Percentiles rank a stretch among this genome's conserved stretches.
phyloP scores from a whole-genome alignment of 2,113 vertebrate genomes.

The Vulpes ferrilata region DNA sequence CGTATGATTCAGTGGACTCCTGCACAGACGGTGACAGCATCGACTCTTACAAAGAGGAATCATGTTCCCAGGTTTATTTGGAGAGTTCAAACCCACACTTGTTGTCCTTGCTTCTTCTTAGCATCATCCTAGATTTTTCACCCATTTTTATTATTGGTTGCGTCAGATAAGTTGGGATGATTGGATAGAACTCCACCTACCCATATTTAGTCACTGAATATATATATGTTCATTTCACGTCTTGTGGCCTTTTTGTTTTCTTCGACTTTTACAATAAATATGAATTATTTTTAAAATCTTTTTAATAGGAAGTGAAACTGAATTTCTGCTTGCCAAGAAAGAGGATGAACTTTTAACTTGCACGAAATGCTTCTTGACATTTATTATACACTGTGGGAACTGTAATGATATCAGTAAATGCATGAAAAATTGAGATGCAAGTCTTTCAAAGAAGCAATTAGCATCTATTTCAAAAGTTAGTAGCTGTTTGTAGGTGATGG shows the following conservation, averaged over 20 bases:
- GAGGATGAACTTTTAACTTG: not conserved
- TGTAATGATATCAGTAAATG: not conserved
- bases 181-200: not conserved
- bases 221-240: not conserved
- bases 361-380: not conserved
- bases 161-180: not conserved
- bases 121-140: not conserved
- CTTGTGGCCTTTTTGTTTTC: not conserved
- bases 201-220: not conserved
- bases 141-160: not conserved
- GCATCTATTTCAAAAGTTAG: not conserved
- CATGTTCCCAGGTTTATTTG: not conserved
- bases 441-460: not conserved
- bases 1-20: not conserved
- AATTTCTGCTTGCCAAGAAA: slow-evolving; percentile 22
- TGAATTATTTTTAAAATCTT: not conserved
- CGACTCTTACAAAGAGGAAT: not conserved
- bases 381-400: not conserved
- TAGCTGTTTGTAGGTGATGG: not conserved
- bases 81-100: not conserved
- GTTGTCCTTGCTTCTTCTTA: not conserved
- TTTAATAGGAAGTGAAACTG: not conserved
- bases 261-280: not conserved
- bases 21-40: not conserved
- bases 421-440: not conserved